A percentile compares a stretch with the other conserved stretches of the same genome.
Conservation (phyloP, 2,797 vertebrate genomes). For the Pogonophryne albipinna region DNA sequence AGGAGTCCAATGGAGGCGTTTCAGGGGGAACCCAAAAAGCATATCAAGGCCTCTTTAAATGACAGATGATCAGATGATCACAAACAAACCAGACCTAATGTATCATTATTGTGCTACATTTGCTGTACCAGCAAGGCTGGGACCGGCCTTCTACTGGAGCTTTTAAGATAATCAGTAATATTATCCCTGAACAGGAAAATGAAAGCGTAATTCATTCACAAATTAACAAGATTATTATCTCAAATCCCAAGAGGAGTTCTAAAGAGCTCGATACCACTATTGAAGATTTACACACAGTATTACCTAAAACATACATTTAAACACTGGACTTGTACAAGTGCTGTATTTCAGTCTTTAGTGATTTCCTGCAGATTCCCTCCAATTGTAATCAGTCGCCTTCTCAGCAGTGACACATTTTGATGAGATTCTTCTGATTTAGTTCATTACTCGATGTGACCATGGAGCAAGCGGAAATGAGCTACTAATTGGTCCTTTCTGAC, state of each 20-base stretch:
- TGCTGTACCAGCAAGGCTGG: background rate
- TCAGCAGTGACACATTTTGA: conserved; percentile 7
- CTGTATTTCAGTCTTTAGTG: background rate
- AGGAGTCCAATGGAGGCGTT: no score
- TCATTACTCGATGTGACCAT: conserved; percentile 3
- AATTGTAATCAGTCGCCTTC: conserved; percentile 6
- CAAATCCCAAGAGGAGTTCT: no score
- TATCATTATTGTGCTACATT: background rate
- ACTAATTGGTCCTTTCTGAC: conserved; percentile 30
- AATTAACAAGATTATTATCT: no score
- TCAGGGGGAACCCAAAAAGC: no score
- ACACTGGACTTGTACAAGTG: background rate
- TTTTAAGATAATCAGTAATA: background rate
- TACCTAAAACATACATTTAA: background rate
- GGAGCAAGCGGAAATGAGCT: conserved; percentile 13
- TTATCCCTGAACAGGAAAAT: no score
- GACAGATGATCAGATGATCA: no score
- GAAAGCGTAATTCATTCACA: no score
- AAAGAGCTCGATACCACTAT: no score
- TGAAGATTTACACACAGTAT: no score
- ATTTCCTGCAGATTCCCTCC: background rate
- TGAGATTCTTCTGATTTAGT: conserved; percentile 7
- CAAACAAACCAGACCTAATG: background rate
- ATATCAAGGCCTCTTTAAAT: no score
- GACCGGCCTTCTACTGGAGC: background rate